Conservation (phyloP, 2,797 vertebrate species). For the Pyrrhura leucotis region DNA sequence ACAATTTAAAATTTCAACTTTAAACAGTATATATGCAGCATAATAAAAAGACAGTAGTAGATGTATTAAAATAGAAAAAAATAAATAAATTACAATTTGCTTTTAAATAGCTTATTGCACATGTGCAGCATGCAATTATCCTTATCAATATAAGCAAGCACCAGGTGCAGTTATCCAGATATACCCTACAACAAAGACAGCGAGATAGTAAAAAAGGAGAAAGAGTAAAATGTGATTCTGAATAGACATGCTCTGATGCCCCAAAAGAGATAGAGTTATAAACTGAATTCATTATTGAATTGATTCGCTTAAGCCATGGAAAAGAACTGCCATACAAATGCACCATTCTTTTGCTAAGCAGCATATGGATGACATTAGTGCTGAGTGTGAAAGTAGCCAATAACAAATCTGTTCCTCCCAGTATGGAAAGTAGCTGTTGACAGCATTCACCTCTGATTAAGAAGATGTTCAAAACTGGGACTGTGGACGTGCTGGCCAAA, state of each 20-base stretch:
- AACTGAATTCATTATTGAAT: slow-evolving; percentile 72
- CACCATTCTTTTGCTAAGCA: slow-evolving; percentile 68
- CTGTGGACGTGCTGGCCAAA: background rate
- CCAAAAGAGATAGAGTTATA: slow-evolving; percentile 73
- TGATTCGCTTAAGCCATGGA: slow-evolving; percentile 67
- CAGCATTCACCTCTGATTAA: slow-evolving; percentile 30
- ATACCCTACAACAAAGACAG: slow-evolving; percentile 71
- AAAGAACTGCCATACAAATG: slow-evolving; percentile 64
- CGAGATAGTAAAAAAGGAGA: slow-evolving; percentile 61
- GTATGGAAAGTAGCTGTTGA: slow-evolving; percentile 50
- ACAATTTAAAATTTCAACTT: slow-evolving; percentile 20
- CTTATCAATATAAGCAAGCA: slow-evolving; percentile 73
- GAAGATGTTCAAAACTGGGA: slow-evolving; percentile 22
- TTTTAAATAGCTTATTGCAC: slow-evolving; percentile 63
- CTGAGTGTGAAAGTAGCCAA: slow-evolving; percentile 55
- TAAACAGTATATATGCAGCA: background rate
- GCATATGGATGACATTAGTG: slow-evolving; percentile 65
- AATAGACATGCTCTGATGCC: slow-evolving; percentile 76
- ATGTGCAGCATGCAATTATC: slow-evolving; percentile 66
- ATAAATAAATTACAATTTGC: slow-evolving; percentile 56
- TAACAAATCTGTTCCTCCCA: slow-evolving; percentile 31
- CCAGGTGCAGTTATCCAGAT: slow-evolving; percentile 75
- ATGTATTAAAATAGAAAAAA: slow-evolving; percentile 48
- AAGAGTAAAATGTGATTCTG: slow-evolving; percentile 71
- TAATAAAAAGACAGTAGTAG: slow-evolving; percentile 16